Evolutionary conservation across 2,797 vertebrate species (phyloP), one percentile per base, ranked within the genome.

Genomic region (Premnoplex brunnescens): DNA sequence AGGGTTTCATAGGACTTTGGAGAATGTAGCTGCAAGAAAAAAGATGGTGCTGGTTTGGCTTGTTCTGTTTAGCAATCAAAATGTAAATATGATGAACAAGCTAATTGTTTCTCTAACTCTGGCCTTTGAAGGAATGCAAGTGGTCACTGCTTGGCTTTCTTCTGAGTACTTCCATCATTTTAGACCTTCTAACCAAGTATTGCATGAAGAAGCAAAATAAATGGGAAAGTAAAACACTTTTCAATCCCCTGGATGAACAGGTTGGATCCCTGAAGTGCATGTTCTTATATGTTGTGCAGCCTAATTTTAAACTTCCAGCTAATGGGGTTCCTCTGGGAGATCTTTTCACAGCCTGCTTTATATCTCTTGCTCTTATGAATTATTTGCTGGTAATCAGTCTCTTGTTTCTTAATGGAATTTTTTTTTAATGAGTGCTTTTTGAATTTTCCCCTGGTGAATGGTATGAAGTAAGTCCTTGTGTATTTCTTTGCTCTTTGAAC

Each of bases 351-450:
- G 55, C 22, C n/a, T 72, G 44, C 51, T 76, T 92, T 83, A 6
- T 73, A 21, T 63, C 44, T 89, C 63, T 86, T 7, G 2, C 32
- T 59, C 5, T 75, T 85, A 43, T 10, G 63, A 83, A 79, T 82
- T 72, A 83, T 64, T 91, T 91, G 81, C 64, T 88, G 60, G 79
- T 94, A 54, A 85, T 76, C 74, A 73, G 54, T 76, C 37, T 91
- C 36, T 46, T 75, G 2, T 46, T 91, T 82, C 60, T 32, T 85
- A 64, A 59, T 64, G 59, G 39, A 7, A 14, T 66, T 74, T 69
- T 64, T 63, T 64, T 79, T 55, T 36, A 67, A 63, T 55, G 36
- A 59, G 10, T 34, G 13, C 23, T 78, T 44, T 88, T 41, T 63
- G 23, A 68, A 32, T 68, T 79, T 91, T 43, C 55, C 51, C 30